Evolutionary conservation across 2,797 vertebrate genomes (phyloP).

Genomic region (Lagocephalus sceleratus): DNA sequence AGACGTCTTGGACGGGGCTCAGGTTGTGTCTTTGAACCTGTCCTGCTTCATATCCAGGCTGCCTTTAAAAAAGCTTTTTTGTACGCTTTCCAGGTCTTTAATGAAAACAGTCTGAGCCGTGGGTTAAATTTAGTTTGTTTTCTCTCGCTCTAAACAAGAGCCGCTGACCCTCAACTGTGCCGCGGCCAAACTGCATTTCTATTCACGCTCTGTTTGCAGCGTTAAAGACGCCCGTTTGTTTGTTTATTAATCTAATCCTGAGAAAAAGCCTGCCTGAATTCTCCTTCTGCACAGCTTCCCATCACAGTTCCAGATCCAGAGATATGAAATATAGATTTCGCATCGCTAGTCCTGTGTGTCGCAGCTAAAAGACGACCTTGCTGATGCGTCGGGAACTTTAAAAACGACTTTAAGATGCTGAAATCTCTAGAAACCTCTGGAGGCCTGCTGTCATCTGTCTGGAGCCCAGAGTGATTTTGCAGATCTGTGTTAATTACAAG

Average conservation of each 20-base stretch:
- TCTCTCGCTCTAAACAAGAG: constrained; percentile 53
- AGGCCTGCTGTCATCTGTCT: too few relatives aligned
- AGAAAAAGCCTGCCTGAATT: background rate
- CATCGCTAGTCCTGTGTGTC: background rate
- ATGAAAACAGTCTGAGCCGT: constrained; percentile 51
- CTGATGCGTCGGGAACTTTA: too few relatives aligned
- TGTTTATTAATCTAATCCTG: constrained; percentile 2
- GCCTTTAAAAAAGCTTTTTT: constrained; percentile 10
- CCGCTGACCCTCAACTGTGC: constrained; percentile 25
- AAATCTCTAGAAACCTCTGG: too few relatives aligned
- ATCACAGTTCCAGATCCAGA: constrained; percentile 15
- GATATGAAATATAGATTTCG: constrained; percentile 26
- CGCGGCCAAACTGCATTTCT: constrained; percentile 35
- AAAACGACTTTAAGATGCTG: too few relatives aligned
- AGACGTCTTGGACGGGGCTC: constrained; percentile 30
- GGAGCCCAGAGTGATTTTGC: too few relatives aligned
- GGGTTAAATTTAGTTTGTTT: constrained; percentile 52
- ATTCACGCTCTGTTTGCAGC: constrained; percentile 32
- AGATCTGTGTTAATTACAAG: too few relatives aligned
- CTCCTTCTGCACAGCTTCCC: constrained; percentile 26
- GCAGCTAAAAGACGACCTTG: too few relatives aligned
- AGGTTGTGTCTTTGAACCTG: constrained; percentile 38
- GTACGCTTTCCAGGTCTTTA: constrained; percentile 45
- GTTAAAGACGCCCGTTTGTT: constrained; percentile 15
- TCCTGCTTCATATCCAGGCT: constrained; percentile 47